Evolutionary conservation across 2,797 vertebrate genomes (phyloP).

Genomic region (Florisuga fusca): DNA sequence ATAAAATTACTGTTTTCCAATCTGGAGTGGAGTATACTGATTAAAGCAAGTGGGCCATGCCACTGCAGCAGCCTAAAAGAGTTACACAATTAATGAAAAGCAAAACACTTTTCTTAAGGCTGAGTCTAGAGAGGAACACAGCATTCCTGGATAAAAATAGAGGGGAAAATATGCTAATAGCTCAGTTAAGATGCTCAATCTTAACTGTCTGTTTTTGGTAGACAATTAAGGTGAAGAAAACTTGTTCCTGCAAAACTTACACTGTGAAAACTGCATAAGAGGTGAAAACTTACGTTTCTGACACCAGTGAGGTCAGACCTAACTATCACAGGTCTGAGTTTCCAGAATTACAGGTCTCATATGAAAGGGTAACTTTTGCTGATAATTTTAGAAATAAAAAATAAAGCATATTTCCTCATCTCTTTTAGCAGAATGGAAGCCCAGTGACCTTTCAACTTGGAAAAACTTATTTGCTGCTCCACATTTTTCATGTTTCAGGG

Average conservation of each 20-base stretch:
- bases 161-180: conserved; percentile 17
- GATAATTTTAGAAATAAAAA: neutral
- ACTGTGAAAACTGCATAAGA: neutral
- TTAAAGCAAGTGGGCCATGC: neutral
- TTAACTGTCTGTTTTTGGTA: neutral
- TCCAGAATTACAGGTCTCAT: neutral
- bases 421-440: neutral
- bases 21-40: neutral
- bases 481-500: neutral
- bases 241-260: neutral
- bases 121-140: neutral
- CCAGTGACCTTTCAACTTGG: neutral
- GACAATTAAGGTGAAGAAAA: conserved; percentile 26
- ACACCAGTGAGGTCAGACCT: neutral
- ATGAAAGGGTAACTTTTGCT: neutral
- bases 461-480: neutral
- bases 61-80: neutral
- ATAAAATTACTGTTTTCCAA: neutral
- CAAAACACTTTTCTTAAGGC: neutral
- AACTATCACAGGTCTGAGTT: neutral
- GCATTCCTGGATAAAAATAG: conserved; percentile 34
- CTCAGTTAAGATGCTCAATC: neutral
- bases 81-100: neutral
- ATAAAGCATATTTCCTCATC: neutral
- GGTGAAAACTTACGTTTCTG: neutral